Base-by-base conservation (phyloP, 2,113 vertebrate species). In the Solea senegalensis region DNA sequence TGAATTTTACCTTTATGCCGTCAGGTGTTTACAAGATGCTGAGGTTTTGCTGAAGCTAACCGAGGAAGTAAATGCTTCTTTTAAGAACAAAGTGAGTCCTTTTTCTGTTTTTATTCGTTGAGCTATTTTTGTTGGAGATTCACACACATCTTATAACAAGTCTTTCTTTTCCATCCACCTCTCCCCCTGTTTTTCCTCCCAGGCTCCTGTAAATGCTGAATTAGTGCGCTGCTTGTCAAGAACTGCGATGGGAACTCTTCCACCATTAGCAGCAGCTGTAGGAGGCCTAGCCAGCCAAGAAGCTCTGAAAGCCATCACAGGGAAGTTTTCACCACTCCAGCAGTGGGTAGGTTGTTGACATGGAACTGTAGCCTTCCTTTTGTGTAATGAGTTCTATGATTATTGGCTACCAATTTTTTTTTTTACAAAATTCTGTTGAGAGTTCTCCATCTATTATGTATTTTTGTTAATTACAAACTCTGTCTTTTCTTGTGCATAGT, bases 231-330 rank as follows among this genome's bases (percentile, higher is more conserved):
- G 95, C 88, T 81, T 97, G 13, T 96, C 97, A 0, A 95, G 93
- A 85, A 96, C 95, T 53, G 95, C 97, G 1, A 89, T 86, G 84
- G 98, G 97, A 72, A 94, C 91, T 78, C 92, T 99, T 3, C 84
- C 95, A 61, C 96, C 97, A 3, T 89, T 99, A 69, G 94, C 95
- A n/a, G 98, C 98, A 39, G 92, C 96, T 63, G 91, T 96, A 8
- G 97, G 98, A 66, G 98, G 98, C 60, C 81, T 98, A 73, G 95
- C 96, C 53, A 98, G 97, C 82, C 98, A 99, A 88, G 98, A 99
- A 93, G 96, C 95, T 65, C 91, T 99, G 66, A 99, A 99, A 88
- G 96, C 97, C 76, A 94, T 99, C 28, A 99, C 98, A 2, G 97
- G 96, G 80, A 99, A 99, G 83, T 99, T 99, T 92, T 95, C 96